Evolutionary conservation across 2,113 vertebrate genomes (phyloP).

Genomic region (Cryptoleucopteryx plumbea): DNA sequence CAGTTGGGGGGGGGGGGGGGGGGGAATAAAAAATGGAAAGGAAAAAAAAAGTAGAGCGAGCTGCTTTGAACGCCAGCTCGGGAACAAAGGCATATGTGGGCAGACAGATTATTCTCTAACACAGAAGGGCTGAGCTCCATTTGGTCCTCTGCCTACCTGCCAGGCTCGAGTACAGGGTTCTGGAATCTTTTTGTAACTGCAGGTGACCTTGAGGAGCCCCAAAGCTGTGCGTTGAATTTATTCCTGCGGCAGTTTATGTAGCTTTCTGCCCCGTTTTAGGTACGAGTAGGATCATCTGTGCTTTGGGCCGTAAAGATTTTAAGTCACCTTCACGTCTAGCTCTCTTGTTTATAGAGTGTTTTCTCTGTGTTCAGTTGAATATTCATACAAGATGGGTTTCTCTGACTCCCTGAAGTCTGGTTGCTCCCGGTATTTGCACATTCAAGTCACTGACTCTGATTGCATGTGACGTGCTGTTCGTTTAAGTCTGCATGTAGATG

Average conservation of each 20-base stretch:
- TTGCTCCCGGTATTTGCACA: background rate
- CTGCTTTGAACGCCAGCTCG: background rate
- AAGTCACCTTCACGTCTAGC: background rate
- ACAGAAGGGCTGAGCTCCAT: background rate
- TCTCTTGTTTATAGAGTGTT: background rate
- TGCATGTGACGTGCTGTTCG: background rate
- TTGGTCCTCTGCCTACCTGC: background rate
- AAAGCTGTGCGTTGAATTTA: background rate
- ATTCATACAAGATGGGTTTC: background rate
- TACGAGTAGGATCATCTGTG: fast-evolving
- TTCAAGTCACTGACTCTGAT: background rate
- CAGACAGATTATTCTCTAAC: background rate
- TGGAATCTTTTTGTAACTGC: background rate
- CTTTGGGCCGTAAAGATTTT: background rate
- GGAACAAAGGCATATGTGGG: constrained; percentile 1
- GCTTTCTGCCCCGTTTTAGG: background rate
- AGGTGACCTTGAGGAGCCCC: background rate
- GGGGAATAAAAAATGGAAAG: background rate
- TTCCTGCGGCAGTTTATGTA: background rate
- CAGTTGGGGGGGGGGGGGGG: background rate
- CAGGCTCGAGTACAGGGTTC: background rate
- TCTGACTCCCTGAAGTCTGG: background rate
- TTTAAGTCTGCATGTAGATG: background rate
- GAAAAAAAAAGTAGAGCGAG: background rate
- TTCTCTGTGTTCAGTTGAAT: background rate